These are phyloP conservation scores for western clawed frog (Xenopus tropicalis) DNA, from an alignment of 2,113 vertebrate genomes.

Conservation along the genomic window DNA sequence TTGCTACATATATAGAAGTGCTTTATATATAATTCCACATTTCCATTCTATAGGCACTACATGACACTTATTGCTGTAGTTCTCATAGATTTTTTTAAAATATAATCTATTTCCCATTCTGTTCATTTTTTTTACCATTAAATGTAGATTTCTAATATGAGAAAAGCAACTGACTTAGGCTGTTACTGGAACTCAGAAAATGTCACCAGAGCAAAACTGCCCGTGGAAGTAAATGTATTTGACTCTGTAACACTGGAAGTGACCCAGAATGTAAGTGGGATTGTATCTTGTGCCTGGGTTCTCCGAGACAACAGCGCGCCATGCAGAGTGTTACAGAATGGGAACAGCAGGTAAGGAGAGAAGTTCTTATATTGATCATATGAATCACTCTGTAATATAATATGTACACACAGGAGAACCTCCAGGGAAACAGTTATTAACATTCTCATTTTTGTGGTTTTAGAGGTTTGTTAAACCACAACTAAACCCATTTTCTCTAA, in stretches of 20 bases:
- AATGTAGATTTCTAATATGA: constrained; percentile 42
- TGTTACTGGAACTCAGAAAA: constrained; percentile 49
- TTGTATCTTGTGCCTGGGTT: constrained; percentile 52
- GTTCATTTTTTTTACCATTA: not conserved
- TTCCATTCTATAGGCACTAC: too few species aligned
- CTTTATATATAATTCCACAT: too few species aligned
- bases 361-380: not conserved
- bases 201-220: constrained; percentile 47
- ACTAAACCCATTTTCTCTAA: too few species aligned
- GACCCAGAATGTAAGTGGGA: constrained; percentile 52
- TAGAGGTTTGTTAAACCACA: too few species aligned
- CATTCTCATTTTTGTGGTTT: too few species aligned
- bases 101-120: too few species aligned
- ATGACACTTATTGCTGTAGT: too few species aligned
- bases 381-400: too few species aligned
- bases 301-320: constrained; percentile 45
- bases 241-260: constrained; percentile 53
- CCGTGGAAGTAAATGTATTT: constrained; percentile 54
- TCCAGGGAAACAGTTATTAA: too few species aligned
- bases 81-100: too few species aligned
- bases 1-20: too few species aligned
- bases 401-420: too few species aligned
- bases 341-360: constrained; percentile 29
- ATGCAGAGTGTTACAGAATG: constrained; percentile 44
- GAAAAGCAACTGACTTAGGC: constrained; percentile 45